Evolutionary conservation across 2,888 invertebrate species (phyloP).

Genomic region (Rhodophaea formosa): DNA sequence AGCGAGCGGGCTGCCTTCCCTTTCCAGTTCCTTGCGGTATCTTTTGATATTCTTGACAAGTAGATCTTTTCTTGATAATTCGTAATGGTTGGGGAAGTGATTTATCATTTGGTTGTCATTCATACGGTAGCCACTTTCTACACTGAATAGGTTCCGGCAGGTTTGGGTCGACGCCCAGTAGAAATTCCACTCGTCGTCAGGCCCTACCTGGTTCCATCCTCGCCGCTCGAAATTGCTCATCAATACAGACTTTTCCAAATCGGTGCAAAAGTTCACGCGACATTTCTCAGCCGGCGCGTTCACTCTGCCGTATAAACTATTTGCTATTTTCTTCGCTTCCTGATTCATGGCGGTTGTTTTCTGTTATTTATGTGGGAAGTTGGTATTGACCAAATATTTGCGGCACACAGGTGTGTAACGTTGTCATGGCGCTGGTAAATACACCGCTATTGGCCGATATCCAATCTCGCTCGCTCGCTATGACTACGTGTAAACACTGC

Average conservation of each 20-base stretch:
- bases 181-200: conserved; percentile 97
- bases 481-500: conserved; percentile 63
- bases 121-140: conserved; percentile 57
- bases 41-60: conserved; percentile 97
- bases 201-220: conserved; percentile 88
- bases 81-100: conserved; percentile 97
- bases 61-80: conserved; percentile 96
- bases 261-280: conserved; percentile 65
- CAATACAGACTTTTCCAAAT: conserved; percentile 56
- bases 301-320: conserved; percentile 71
- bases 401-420: conserved; percentile 47
- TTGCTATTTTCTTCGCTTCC: conserved; percentile 58
- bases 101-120: conserved; percentile 96
- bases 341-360: conserved; percentile 48
- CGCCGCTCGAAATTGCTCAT: conserved; percentile 59
- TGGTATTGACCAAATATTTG: conserved; percentile 52
- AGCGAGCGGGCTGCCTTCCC: conserved; percentile 92
- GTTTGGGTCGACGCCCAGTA: conserved; percentile 97
- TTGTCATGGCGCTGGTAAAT: conserved; percentile 58
- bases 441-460: conserved; percentile 51
- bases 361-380: conserved; percentile 31
- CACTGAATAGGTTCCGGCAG: conserved; percentile 91
- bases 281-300: conserved; percentile 69
- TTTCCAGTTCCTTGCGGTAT: conserved; percentile 94
- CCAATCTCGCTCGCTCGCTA: conserved; percentile 51